Conservation (phyloP, 2,797 vertebrate genomes). For the Corythornis leucogaster region DNA sequence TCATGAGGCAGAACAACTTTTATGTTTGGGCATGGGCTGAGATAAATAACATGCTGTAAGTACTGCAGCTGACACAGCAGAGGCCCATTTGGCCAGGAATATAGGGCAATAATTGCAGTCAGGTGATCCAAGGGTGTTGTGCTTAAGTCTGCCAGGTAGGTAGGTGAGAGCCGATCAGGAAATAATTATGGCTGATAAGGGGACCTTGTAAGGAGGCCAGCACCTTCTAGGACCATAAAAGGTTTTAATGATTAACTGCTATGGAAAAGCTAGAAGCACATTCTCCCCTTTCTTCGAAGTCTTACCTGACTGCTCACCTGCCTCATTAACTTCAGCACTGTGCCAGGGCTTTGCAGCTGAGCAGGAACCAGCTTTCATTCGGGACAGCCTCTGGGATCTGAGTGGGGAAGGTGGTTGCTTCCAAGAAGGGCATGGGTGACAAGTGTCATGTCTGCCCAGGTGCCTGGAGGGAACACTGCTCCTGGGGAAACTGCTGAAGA, state of each 20-base stretch:
- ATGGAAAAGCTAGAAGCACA: constrained; percentile 14
- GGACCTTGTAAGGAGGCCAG: constrained; percentile 37
- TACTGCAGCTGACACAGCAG: constrained; percentile 44
- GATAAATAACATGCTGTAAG: not conserved
- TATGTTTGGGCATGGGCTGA: not conserved
- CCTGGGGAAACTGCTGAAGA: not conserved
- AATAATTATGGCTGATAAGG: constrained; percentile 58
- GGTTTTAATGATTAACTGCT: constrained; percentile 52
- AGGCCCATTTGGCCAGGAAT: constrained; percentile 43
- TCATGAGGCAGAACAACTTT: not conserved
- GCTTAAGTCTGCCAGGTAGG: not conserved
- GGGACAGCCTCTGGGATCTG: not conserved
- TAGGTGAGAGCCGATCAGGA: constrained; percentile 38
- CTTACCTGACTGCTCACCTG: not conserved
- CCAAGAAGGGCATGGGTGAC: not conserved
- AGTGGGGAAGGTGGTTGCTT: not conserved
- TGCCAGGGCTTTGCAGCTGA: not conserved
- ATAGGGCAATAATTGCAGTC: constrained; percentile 54
- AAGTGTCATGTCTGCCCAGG: not conserved
- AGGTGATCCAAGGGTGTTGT: constrained; percentile 49
- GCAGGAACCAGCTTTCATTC: not conserved
- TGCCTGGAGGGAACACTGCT: not conserved
- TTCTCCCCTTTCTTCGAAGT: not conserved
- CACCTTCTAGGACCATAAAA: constrained; percentile 23
- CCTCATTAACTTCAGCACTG: not conserved